Percentiles rank a stretch among this genome's conserved stretches.
Evolutionary conservation across 2,113 vertebrate genomes (phyloP).

Genomic region (Phycodurus eques): DNA sequence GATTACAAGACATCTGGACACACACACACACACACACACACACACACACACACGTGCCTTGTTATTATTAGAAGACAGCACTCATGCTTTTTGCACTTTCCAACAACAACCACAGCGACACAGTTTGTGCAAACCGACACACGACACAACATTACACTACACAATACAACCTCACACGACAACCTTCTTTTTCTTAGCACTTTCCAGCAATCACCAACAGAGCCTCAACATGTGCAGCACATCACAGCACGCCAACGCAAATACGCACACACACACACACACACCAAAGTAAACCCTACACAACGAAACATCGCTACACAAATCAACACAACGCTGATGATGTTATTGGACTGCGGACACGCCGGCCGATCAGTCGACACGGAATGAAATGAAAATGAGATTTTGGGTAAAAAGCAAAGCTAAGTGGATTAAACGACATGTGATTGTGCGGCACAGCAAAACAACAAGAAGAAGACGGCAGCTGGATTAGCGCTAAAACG

Average conservation of each 20-base stretch:
- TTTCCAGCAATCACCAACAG: neutral
- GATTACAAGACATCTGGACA: constrained; percentile 5
- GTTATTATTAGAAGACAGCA: neutral
- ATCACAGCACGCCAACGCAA: too few relatives aligned
- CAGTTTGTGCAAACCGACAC: neutral
- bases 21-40: neutral
- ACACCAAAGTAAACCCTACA: too few relatives aligned
- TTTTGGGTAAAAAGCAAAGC: neutral
- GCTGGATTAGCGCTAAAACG: neutral
- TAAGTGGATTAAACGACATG: constrained; percentile 4
- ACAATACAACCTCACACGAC: too few relatives aligned
- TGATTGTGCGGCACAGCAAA: neutral
- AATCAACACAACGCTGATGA: neutral
- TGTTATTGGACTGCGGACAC: neutral
- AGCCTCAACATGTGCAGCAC: neutral
- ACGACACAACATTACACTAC: neutral
- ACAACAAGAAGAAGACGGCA: neutral
- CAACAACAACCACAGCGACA: neutral
- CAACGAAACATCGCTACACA: too few relatives aligned
- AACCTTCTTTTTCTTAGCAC: too few relatives aligned
- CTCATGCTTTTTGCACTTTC: neutral
- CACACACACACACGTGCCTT: neutral
- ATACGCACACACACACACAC: too few relatives aligned
- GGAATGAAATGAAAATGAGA: constrained; percentile 1
- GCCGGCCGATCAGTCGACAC: neutral